A percentile compares a stretch with the other conserved stretches of the same genome.
These are phyloP conservation scores for Tipula vernalis DNA, from an alignment of 2,888 invertebrate species.

Conservation along the genomic window DNA sequence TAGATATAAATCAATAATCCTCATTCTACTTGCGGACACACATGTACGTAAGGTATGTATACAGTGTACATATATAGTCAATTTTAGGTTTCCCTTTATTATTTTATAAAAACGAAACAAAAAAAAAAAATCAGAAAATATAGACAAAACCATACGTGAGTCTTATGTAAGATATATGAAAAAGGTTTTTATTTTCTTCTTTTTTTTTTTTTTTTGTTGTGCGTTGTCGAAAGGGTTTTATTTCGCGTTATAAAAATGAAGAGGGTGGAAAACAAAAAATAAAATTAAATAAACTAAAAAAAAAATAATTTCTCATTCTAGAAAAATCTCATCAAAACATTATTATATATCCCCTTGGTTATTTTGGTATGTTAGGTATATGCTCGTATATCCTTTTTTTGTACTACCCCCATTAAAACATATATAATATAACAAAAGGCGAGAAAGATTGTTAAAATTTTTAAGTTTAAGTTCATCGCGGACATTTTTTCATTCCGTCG, in stretches of 20 bases:
- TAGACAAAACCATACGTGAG: conserved; percentile 10
- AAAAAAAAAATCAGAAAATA: not conserved
- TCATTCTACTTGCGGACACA: conserved; percentile 9
- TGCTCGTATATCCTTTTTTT: not conserved
- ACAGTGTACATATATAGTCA: not conserved
- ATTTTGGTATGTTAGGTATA: not conserved
- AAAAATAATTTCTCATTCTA: conserved; percentile 7
- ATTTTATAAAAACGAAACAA: not conserved
- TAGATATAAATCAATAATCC: conserved; percentile 10
- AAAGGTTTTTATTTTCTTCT: conserved; percentile 5
- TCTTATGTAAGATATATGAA: conserved; percentile 9
- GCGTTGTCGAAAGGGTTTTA: conserved; percentile 9
- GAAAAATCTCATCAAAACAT: conserved; percentile 9
- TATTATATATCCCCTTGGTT: conserved; percentile 8
- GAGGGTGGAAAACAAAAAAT: conserved; percentile 9
- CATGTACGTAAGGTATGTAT: conserved; percentile 9
- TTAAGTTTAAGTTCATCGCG: conserved; percentile 11
- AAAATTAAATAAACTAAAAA: conserved; percentile 5
- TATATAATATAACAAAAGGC: conserved; percentile 6
- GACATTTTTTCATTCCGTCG: conserved; percentile 7
- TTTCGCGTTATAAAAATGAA: conserved; percentile 11
- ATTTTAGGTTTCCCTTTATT: conserved; percentile 10
- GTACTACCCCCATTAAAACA: conserved; percentile 6
- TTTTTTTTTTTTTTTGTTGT: not conserved
- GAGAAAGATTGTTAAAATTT: conserved; percentile 10